Conservation (phyloP, 2,888 invertebrate genomes). For the Cepaea hortensis region DNA sequence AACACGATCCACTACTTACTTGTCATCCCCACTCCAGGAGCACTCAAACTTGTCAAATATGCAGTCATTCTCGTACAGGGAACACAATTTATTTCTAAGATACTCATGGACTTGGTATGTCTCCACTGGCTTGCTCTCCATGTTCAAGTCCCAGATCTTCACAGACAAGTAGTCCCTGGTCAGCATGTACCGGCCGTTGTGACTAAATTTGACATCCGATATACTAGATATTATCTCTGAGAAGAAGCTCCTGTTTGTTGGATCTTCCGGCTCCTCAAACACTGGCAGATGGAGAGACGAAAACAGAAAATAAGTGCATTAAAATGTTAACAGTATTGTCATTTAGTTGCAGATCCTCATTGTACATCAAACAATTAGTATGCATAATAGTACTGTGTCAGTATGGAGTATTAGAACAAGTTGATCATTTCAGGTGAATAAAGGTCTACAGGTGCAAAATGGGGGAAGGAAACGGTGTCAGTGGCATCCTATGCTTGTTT, state of each 20-base stretch:
- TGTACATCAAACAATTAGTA: too few relatives aligned
- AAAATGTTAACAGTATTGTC: too few relatives aligned
- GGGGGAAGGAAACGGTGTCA: too few relatives aligned
- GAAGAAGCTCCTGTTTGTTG: slow-evolving; percentile 98
- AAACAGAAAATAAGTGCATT: too few relatives aligned
- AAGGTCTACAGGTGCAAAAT: too few relatives aligned
- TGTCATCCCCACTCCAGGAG: slow-evolving; percentile 99
- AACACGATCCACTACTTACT: slow-evolving; percentile 78
- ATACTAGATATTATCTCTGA: slow-evolving; percentile 99
- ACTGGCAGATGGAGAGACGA: slow-evolving; percentile 78
- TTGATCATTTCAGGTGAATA: too few relatives aligned
- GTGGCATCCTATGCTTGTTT: too few relatives aligned
- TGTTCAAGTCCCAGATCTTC: slow-evolving; percentile 98
- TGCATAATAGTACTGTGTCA: too few relatives aligned
- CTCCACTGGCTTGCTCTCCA: slow-evolving; percentile 98
- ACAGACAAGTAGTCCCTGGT: slow-evolving; percentile 99
- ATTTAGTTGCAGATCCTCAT: too few relatives aligned
- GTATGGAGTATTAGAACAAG: too few relatives aligned
- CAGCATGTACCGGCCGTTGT: slow-evolving; percentile 98
- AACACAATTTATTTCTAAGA: slow-evolving; percentile 96
- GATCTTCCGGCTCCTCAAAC: slow-evolving; percentile 99
- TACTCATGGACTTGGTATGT: slow-evolving; percentile 92
- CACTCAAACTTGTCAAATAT: slow-evolving; percentile 99
- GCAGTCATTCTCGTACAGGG: slow-evolving; percentile 99
- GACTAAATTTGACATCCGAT: slow-evolving; percentile 98